These are phyloP conservation scores for Drosophila percnosoma DNA, from an alignment of 2,888 invertebrate species.

Conservation along the genomic window DNA sequence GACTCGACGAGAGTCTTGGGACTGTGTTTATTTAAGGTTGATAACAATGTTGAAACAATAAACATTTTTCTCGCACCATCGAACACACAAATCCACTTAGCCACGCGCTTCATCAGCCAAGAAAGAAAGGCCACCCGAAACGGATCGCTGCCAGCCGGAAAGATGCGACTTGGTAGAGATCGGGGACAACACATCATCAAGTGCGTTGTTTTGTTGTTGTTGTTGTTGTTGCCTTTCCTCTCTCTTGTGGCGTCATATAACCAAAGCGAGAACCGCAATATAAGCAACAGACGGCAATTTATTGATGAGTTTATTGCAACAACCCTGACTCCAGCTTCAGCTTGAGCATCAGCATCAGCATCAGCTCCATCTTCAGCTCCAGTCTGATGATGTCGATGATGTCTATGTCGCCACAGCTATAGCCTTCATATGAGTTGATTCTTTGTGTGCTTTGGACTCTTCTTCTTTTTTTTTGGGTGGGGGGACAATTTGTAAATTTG, in stretches of 20 bases:
- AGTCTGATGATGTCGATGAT: conserved; percentile 70
- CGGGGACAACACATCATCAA: conserved; percentile 48
- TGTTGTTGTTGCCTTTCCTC: conserved; percentile 21
- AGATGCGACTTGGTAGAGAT: conserved; percentile 22
- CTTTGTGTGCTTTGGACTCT: conserved; percentile 63
- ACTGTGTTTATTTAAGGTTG: conserved; percentile 81
- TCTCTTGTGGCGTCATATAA: conserved; percentile 50
- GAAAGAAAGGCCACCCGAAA: conserved; percentile 51
- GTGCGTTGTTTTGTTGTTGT: conserved; percentile 56
- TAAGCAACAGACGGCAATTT: conserved; percentile 77
- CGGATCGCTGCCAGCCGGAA: conserved; percentile 23
- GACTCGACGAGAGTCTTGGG: conserved; percentile 20
- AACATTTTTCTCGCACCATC: conserved; percentile 83
- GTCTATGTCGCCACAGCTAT: conserved; percentile 71
- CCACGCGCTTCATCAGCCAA: conserved; percentile 59
- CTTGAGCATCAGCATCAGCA: not conserved
- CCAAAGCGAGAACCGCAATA: conserved; percentile 57
- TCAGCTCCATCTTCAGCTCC: conserved; percentile 5
- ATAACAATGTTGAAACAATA: conserved; percentile 85
- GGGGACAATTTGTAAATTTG: conserved; percentile 83
- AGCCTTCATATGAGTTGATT: conserved; percentile 66
- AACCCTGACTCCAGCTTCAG: conserved; percentile 17
- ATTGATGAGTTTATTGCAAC: conserved; percentile 84
- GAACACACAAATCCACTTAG: conserved; percentile 84
- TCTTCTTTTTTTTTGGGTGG: conserved; percentile 28